phyloP scores from a whole-genome alignment of 2,888 invertebrate species.

The Euphydryas editha region DNA sequence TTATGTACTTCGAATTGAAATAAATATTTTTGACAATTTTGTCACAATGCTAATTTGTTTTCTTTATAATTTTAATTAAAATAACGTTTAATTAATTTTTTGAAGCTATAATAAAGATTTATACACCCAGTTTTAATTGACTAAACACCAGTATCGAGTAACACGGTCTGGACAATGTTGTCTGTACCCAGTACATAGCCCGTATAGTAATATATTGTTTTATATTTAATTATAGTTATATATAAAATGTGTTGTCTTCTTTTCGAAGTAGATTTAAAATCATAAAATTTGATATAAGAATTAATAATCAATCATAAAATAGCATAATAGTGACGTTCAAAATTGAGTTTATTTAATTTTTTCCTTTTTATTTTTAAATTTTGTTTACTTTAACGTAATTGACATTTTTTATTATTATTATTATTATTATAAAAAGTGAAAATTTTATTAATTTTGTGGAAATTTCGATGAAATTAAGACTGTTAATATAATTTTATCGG shows the following conservation, averaged over 20 bases:
- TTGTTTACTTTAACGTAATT: slow-evolving; percentile 8
- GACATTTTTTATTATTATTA: not conserved
- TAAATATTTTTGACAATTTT: too few relatives aligned
- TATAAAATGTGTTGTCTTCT: slow-evolving; percentile 6
- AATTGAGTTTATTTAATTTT: not conserved
- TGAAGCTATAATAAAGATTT: too few relatives aligned
- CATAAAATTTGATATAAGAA: not conserved
- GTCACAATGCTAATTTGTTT: too few relatives aligned
- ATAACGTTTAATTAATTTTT: too few relatives aligned
- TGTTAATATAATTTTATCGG: slow-evolving; percentile 37
- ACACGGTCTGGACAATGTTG: slow-evolving; percentile 3
- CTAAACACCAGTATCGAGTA: not conserved
- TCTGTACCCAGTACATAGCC: slow-evolving; percentile 1
- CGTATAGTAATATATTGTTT: slow-evolving; percentile 19
- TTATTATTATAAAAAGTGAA: not conserved
- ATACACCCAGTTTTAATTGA: slow-evolving; percentile 1
- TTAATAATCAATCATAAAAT: not conserved
- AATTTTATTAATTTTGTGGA: slow-evolving; percentile 17
- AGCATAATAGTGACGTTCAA: slow-evolving; percentile 5
- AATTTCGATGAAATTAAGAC: slow-evolving; percentile 31
- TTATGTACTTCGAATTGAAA: too few relatives aligned
- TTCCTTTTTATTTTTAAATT: not conserved
- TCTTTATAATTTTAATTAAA: too few relatives aligned
- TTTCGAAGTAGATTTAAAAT: slow-evolving; percentile 6
- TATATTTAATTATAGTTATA: slow-evolving; percentile 17